Evolutionary conservation across 1,140 invertebrate genomes (phyloP).

Genomic region (Aleiodes sp.): DNA sequence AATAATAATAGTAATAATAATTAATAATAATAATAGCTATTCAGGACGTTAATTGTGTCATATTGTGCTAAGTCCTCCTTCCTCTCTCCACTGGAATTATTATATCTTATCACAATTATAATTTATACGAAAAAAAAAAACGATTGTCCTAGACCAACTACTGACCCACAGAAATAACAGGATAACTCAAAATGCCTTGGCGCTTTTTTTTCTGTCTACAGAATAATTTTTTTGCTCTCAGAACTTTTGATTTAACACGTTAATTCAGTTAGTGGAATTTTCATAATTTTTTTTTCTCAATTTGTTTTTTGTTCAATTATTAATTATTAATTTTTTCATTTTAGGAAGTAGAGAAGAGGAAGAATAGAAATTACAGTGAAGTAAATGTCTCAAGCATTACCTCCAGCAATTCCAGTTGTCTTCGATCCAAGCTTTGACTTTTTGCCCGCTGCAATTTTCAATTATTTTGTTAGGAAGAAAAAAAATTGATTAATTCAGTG

Average conservation of each 20-base stretch:
- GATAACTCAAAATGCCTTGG: neutral
- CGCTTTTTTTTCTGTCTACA: constrained; percentile 11
- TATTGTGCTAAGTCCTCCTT: neutral
- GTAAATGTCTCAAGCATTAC: constrained; percentile 70
- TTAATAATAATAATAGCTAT: neutral
- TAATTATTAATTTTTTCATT: constrained; percentile 18
- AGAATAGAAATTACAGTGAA: constrained; percentile 45
- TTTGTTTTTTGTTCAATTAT: constrained; percentile 18
- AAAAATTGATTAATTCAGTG: constrained; percentile 25
- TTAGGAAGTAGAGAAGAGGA: constrained; percentile 36
- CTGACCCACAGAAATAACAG: neutral
- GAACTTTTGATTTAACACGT: constrained; percentile 12
- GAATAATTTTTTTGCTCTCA: neutral
- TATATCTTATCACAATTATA: constrained; percentile 25
- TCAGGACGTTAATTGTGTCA: neutral
- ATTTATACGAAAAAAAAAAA: constrained; percentile 9
- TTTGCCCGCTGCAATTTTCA: constrained; percentile 63
- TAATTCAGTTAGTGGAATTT: constrained; percentile 32
- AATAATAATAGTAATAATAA: too few relatives aligned
- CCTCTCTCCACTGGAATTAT: neutral
- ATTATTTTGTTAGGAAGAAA: too few relatives aligned
- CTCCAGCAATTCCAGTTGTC: constrained; percentile 69
- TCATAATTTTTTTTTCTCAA: neutral
- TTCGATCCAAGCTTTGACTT: constrained; percentile 69
- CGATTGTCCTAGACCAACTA: constrained; percentile 22